Base-by-base conservation (phyloP, 35 echinoderm and acorn worm species). In the Lytechinus pictus region DNA sequence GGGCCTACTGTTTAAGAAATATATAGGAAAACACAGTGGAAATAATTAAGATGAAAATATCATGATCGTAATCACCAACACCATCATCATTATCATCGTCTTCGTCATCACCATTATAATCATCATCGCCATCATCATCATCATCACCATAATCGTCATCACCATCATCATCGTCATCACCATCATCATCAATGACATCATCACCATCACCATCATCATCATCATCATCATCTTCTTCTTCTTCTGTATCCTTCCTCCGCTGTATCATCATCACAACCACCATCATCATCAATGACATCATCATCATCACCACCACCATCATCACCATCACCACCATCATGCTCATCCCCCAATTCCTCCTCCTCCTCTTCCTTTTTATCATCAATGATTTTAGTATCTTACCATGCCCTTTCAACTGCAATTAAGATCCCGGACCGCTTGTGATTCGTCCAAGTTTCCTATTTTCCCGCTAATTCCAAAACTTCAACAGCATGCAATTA, bases 221-320 rank as follows among this genome's bases (percentile, higher is more conserved):
- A 54, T 54, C 56, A 54, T 94, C 0, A 94, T 94, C 56, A 94
- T 55, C 10, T 6, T 55, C 54, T 5, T 55, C 54, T 6, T 55
- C 54, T 55, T 55, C 54, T 6, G 5, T 6, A 55, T 5, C 5
- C 54, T 55, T 6, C 10, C 54, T 13, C 11, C 4, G 10, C 9
- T 12, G 4, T 13, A 55, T 10, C 54, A 55, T 55, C 54, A 55
- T 55, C 54, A 6, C 10, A 5, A 55, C 10, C 54, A 55, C 53
- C 19, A 94, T 94, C 56, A 94, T 55, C 56, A 94, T 24, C 56
- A 94, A 55, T 1, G 57, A 12, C 56, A 56, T 94, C 57, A 94
- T 94, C 57, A 94, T 94, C 57, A 94, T 94, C 57, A 89, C 51
- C 87, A 52, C 27, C 87, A 89, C 51, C 87, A 44, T 27, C 87